Evolutionary conservation across 1,140 invertebrate species (phyloP), one percentile per base, ranked within the genome.

Genomic region (Nasonia vitripennis): DNA sequence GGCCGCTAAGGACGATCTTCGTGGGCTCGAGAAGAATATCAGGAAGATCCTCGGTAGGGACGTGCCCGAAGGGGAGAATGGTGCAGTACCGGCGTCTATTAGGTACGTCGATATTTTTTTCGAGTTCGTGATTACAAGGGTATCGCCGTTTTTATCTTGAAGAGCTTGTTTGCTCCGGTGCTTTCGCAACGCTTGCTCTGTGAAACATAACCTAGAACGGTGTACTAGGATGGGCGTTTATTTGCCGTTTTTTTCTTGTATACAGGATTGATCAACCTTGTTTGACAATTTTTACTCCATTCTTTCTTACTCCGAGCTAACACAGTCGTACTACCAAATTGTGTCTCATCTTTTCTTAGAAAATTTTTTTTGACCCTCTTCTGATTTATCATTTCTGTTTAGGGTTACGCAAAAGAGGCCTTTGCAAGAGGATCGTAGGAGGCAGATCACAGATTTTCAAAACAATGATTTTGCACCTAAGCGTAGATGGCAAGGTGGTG

Each of bases 31-130:
- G 81, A 90, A 89, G 14, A 92, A 92, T 88, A 94, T 94, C 80
- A 88, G 92, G n/a, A 94, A 94, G 88, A 94, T 94, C 62, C 87
- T 93, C 27, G 93, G 93, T 75, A 92, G 92, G 51, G 93, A 94
- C 89, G 89, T 93, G 34, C 92, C 93, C 83, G 92, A 94, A 17
- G 90, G 90, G 2, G 93, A 93, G 89, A 93, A 92, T 87, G 91
- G 90, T 23, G 87, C 91, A 10, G 9, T 88, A 41, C 91, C 91
- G 81, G 87, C 88, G 68, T 82, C 89, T 11, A 85, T 89, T 75
- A 93, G 92, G 92, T 93, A 86, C 88, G 71, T 83, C 86, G 12
- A 79, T 48, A 37, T 67, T 73, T 78, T 78, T 27, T 31, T 34
- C 1, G 6, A 27, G 27, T 31, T 2, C 37, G 37, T 2, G 20